Conservation (phyloP, 2,113 vertebrate species). For the Lophochroa leadbeateri region DNA sequence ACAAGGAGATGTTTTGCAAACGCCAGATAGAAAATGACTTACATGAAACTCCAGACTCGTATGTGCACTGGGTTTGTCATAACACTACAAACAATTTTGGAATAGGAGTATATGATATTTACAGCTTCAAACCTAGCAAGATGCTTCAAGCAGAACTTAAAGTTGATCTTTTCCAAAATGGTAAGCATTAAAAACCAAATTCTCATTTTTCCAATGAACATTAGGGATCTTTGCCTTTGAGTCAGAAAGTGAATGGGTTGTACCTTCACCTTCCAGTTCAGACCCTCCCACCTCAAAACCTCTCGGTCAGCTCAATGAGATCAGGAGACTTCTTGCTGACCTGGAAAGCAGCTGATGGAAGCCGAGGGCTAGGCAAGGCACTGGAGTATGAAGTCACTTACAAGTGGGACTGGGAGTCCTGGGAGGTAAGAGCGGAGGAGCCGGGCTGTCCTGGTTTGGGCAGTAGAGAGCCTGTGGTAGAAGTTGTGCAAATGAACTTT, state of each 20-base stretch:
- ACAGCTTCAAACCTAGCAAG: slow-evolving; percentile 60
- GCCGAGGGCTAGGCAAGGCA: neutral
- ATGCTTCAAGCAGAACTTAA: slow-evolving; percentile 29
- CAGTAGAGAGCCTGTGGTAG: neutral
- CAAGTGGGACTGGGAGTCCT: slow-evolving; percentile 64
- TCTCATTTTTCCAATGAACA: neutral
- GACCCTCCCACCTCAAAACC: slow-evolving; percentile 52
- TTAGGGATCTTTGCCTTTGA: neutral
- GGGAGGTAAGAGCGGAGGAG: slow-evolving; percentile 70
- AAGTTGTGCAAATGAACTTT: neutral
- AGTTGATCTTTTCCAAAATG: slow-evolving; percentile 55
- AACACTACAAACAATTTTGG: neutral
- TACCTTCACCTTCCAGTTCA: slow-evolving; percentile 58
- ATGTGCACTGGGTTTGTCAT: slow-evolving; percentile 45
- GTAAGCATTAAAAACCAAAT: slow-evolving; percentile 58
- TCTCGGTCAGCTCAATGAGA: neutral
- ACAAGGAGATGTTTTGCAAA: slow-evolving; percentile 38
- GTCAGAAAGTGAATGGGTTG: neutral
- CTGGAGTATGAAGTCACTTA: slow-evolving; percentile 74
- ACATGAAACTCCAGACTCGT: neutral
- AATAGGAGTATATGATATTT: neutral
- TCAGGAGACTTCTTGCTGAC: slow-evolving; percentile 47
- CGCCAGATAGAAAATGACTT: neutral
- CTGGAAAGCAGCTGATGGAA: slow-evolving; percentile 50
- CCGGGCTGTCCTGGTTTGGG: neutral